Percentiles rank a stretch among this genome's conserved stretches.
These are phyloP conservation scores for Thalassophryne amazonica DNA, from an alignment of 2,797 vertebrate genomes.

Conservation along the genomic window DNA sequence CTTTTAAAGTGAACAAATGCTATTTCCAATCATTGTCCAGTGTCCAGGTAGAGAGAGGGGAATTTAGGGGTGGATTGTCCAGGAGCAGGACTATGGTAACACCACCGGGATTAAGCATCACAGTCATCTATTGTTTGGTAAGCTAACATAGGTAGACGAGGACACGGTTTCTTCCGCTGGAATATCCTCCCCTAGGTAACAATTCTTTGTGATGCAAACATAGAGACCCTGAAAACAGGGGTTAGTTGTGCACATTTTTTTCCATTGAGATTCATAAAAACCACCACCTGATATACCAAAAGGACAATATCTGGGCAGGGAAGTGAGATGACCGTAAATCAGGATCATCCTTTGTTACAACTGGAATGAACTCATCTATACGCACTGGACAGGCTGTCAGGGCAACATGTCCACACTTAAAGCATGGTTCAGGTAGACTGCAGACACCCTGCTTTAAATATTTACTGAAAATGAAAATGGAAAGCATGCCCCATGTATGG, in stretches of 20 bases:
- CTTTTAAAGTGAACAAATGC: conserved; percentile 5
- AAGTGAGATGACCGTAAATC: conserved; percentile 53
- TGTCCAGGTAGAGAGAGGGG: conserved; percentile 3
- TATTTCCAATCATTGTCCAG: conserved; percentile 12
- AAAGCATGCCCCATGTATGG: conserved; percentile 11
- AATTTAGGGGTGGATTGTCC: conserved; percentile 19
- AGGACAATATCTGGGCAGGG: conserved; percentile 47
- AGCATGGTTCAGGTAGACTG: conserved; percentile 53
- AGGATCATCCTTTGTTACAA: conserved; percentile 42
- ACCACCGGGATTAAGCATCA: conserved; percentile 19
- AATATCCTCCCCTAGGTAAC: conserved; percentile 49
- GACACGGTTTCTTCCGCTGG: conserved; percentile 36
- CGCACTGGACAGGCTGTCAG: conserved; percentile 54
- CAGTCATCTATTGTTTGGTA: conserved; percentile 47
- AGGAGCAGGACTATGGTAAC: conserved; percentile 14
- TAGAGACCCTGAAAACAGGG: conserved; percentile 57
- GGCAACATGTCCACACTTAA: conserved; percentile 41
- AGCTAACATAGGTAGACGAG: conserved; percentile 43
- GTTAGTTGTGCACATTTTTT: conserved; percentile 65
- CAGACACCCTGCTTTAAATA: conserved; percentile 55
- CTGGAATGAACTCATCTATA: conserved; percentile 60
- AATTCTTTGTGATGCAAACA: conserved; percentile 58
- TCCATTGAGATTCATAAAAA: conserved; percentile 71
- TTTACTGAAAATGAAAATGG: conserved; percentile 1
- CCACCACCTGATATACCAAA: conserved; percentile 58